A percentile compares a stretch with the other conserved stretches of the same genome.
Conservation (phyloP, 1,140 invertebrate genomes). For the Conus betulinus region DNA sequence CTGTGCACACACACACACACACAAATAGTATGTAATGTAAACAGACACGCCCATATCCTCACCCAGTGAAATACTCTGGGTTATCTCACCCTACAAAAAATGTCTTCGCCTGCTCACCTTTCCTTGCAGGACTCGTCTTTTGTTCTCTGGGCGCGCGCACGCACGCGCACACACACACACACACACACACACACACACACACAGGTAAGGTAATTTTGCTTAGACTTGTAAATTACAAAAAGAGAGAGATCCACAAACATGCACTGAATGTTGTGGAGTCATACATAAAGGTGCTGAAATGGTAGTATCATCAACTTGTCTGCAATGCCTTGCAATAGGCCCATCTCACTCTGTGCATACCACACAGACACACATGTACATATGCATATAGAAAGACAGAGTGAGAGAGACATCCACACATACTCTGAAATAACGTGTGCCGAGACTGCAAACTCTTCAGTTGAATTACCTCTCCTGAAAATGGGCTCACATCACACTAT, state of each 20-base stretch:
- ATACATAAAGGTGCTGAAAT: too few relatives aligned
- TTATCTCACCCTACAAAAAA: neutral
- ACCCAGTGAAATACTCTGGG: neutral
- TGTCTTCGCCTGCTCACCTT: neutral
- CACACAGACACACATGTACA: neutral
- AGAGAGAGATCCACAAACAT: too few relatives aligned
- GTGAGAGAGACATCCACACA: neutral
- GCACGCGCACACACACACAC: neutral
- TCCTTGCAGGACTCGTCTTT: too few relatives aligned
- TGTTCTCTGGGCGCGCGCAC: neutral
- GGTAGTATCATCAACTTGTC: too few relatives aligned
- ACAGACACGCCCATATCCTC: neutral
- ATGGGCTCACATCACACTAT: too few relatives aligned
- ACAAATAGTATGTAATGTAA: neutral
- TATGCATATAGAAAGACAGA: neutral
- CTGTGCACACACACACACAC: slow-evolving; percentile 54
- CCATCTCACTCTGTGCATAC: too few relatives aligned
- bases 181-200: neutral
- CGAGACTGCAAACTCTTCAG: too few relatives aligned
- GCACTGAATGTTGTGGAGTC: too few relatives aligned
- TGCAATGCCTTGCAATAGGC: too few relatives aligned
- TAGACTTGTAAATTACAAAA: too few relatives aligned
- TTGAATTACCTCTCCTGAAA: too few relatives aligned
- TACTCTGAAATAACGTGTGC: neutral
- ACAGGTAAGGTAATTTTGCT: too few relatives aligned